Conservation (phyloP, 2,888 invertebrate genomes). For the Drosophila tripunctata region DNA sequence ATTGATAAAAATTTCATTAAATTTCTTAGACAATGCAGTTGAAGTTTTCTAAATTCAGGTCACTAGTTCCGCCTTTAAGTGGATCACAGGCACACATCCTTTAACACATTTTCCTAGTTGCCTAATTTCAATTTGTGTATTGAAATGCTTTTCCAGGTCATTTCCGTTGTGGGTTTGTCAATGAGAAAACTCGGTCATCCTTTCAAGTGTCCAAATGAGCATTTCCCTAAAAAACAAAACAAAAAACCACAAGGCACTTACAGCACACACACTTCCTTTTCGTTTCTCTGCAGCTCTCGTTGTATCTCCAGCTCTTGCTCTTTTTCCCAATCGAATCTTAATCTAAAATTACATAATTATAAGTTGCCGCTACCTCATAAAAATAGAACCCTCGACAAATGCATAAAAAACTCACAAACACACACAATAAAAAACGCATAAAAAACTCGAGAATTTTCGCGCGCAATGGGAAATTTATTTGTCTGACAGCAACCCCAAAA, state of each 20-base stretch:
- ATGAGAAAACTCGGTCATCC: constrained; percentile 47
- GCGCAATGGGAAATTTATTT: constrained; percentile 62
- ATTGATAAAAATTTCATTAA: no score
- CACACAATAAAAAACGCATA: constrained; percentile 51
- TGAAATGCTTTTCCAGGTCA: constrained; percentile 59
- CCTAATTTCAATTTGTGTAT: background rate
- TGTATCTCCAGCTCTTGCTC: no score
- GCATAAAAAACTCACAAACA: constrained; percentile 4
- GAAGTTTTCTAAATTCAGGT: constrained; percentile 33
- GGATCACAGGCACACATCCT: constrained; percentile 58
- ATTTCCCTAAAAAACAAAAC: constrained; percentile 3
- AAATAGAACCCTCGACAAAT: constrained; percentile 43
- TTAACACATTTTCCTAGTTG: background rate
- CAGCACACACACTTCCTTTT: constrained; percentile 64
- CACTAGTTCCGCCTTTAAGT: constrained; percentile 56
- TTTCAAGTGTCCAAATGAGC: constrained; percentile 15
- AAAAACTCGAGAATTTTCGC: constrained; percentile 77
- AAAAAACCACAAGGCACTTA: constrained; percentile 43
- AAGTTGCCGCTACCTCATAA: constrained; percentile 31
- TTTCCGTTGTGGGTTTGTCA: constrained; percentile 51
- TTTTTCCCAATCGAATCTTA: constrained; percentile 23
- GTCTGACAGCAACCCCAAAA: constrained; percentile 53
- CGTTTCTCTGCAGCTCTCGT: constrained; percentile 31
- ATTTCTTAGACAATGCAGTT: no score
- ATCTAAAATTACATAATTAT: constrained; percentile 76